Evolutionary conservation across 2,113 vertebrate genomes (phyloP).

Genomic region (Australoheros scitulus): DNA sequence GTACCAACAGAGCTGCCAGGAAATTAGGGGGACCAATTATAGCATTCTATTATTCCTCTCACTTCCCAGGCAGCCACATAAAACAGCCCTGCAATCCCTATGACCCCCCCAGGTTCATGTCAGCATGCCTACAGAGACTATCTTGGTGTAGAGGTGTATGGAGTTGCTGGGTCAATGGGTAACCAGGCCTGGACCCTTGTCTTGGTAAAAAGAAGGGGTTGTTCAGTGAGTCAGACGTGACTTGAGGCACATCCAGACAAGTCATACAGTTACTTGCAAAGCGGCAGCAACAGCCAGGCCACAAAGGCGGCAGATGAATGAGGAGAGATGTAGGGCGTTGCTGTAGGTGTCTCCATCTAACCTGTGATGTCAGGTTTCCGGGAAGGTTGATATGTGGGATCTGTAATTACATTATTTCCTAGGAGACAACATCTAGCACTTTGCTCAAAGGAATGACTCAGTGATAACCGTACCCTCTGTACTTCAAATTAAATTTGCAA

Average conservation of each 20-base stretch:
- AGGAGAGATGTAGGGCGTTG: slow-evolving; percentile 11
- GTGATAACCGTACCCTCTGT: background rate
- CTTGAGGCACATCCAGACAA: slow-evolving; percentile 53
- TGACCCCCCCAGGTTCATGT: slow-evolving; percentile 35
- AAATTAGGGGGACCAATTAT: slow-evolving; percentile 73
- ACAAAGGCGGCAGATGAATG: slow-evolving; percentile 24
- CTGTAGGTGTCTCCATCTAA: slow-evolving; percentile 10
- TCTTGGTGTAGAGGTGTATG: slow-evolving; percentile 36
- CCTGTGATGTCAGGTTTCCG: slow-evolving; percentile 19
- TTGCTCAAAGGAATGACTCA: background rate
- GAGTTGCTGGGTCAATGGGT: slow-evolving; percentile 50
- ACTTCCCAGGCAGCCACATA: slow-evolving; percentile 66
- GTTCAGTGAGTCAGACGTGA: slow-evolving; percentile 50
- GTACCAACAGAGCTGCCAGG: slow-evolving; percentile 62
- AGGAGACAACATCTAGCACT: background rate
- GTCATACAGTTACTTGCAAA: slow-evolving; percentile 30
- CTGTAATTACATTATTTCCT: slow-evolving; percentile 24
- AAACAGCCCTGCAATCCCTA: slow-evolving; percentile 33
- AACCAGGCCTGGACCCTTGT: slow-evolving; percentile 38
- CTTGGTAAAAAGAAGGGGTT: slow-evolving; percentile 22
- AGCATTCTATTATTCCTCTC: slow-evolving; percentile 67
- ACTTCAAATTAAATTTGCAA: background rate
- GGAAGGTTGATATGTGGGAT: background rate
- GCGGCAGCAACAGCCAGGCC: slow-evolving; percentile 21
- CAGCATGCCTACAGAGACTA: slow-evolving; percentile 40